Evolutionary conservation across 2,113 vertebrate genomes (phyloP).

Genomic region (Dermatemys mawii): DNA sequence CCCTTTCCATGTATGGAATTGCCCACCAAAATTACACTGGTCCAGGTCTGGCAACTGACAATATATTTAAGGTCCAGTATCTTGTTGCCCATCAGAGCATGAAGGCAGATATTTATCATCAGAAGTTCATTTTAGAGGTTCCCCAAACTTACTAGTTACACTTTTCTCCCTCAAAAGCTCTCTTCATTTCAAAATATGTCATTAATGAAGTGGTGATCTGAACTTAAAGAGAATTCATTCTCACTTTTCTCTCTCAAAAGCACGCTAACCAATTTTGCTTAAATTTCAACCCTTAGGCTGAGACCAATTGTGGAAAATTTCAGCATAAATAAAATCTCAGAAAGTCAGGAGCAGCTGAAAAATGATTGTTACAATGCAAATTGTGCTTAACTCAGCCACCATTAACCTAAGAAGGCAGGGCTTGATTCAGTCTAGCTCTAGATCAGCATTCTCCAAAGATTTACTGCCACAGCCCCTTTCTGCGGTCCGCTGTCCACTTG

Average conservation of each 20-base stretch:
- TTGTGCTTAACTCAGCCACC: neutral
- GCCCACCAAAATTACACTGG: neutral
- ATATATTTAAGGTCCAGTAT: neutral
- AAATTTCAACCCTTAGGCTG: neutral
- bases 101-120: neutral
- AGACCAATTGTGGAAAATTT: neutral
- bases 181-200: neutral
- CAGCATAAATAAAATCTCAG: neutral
- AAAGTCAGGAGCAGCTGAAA: neutral
- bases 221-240: neutral
- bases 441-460: too few relatives aligned
- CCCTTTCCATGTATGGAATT: neutral
- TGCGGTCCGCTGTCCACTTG: too few relatives aligned
- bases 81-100: neutral
- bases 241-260: neutral
- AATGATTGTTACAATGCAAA: neutral
- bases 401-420: slow-evolving; percentile 44
- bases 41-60: neutral
- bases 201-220: accelerated
- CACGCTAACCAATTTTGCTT: neutral
- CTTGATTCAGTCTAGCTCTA: slow-evolving; percentile 35
- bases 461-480: too few relatives aligned
- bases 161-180: neutral
- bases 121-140: neutral
- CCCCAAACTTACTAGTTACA: neutral